Evolutionary conservation across 2,888 invertebrate genomes (phyloP), one percentile per base, ranked within the genome.

Genomic region (Temnothorax unifasciatus): DNA sequence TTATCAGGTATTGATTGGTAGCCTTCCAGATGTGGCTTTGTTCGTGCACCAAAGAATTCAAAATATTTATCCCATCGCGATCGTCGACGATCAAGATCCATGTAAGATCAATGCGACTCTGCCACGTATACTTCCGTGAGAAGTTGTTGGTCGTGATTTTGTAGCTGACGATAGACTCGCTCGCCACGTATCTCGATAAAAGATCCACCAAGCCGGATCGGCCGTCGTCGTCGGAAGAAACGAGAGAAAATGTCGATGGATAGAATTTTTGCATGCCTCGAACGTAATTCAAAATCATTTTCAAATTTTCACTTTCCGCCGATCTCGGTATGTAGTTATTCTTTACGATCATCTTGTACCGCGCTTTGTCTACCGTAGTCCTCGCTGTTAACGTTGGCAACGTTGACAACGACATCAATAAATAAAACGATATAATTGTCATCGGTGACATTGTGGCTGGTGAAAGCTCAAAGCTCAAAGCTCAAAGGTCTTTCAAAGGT

Each of bases 61-160:
- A 68, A 5, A 13, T 54, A 15, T 77, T n/a, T 0, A 73, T 13
- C 34, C 34, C 34, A 44, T 87, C 77, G 1, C 34, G 6, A 44
- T 87, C 77, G 1, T 84, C 83, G 11, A 90, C 44, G 21, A 88
- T 11, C 9, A 92, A 73, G 11, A 91, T 85, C 92, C 92, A 92
- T 0, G 92, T 92, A 25, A 90, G 41, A 4, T 61, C 68, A 0
- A 44, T 8, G 3, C 64, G 74, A 25, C 63, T 44, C 44, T 68
- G 83, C 87, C 84, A 87, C 0, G 25, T 38, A 0, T 21, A 15
- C 4, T 54, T 59, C 6, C 8, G 1, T 0, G 83, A 52, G 9
- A 86, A 68, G 13, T 89, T 52, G 0, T 63, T 69, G 1, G 85
- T 38, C 4, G 77, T 73, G 3, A 88, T 83, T 13, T 84, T 87